Conservation (phyloP, 2,797 vertebrate species). For the Bovichtus diacanthus region DNA sequence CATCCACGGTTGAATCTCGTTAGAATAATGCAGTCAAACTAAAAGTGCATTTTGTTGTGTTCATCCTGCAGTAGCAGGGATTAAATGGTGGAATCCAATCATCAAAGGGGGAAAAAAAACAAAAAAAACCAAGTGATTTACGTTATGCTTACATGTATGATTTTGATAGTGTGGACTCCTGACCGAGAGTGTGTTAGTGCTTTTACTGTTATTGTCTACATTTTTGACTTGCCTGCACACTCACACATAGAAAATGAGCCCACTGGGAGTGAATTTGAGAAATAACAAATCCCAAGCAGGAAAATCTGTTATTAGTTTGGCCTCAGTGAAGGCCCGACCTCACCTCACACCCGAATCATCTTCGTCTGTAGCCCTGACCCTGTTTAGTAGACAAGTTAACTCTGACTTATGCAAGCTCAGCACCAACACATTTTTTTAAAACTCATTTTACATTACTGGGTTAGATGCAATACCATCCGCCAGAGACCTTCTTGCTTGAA, state of each 20-base stretch:
- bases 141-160: not conserved
- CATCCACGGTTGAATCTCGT: conserved; percentile 8
- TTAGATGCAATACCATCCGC: conserved; percentile 32
- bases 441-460: conserved; percentile 30
- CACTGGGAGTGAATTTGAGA: conserved; percentile 23
- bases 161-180: not conserved
- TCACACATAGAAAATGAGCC: conserved; percentile 2
- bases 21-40: conserved; percentile 20
- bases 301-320: conserved; percentile 25
- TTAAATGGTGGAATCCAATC: not conserved
- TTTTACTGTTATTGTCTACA: not conserved
- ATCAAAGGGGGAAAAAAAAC: too few relatives aligned
- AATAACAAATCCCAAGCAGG: conserved; percentile 26
- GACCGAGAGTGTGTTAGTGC: not conserved
- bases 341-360: conserved; percentile 55
- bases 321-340: conserved; percentile 4
- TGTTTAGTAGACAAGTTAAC: conserved; percentile 48
- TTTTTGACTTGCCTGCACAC: not conserved
- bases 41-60: conserved; percentile 4
- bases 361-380: conserved; percentile 15
- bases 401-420: conserved; percentile 60
- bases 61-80: not conserved
- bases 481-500: conserved; percentile 13
- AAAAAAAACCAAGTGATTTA: not conserved
- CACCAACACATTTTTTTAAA: conserved; percentile 25